Conservation (phyloP, 2,113 vertebrate genomes). For the Lepidothrix coronata region DNA sequence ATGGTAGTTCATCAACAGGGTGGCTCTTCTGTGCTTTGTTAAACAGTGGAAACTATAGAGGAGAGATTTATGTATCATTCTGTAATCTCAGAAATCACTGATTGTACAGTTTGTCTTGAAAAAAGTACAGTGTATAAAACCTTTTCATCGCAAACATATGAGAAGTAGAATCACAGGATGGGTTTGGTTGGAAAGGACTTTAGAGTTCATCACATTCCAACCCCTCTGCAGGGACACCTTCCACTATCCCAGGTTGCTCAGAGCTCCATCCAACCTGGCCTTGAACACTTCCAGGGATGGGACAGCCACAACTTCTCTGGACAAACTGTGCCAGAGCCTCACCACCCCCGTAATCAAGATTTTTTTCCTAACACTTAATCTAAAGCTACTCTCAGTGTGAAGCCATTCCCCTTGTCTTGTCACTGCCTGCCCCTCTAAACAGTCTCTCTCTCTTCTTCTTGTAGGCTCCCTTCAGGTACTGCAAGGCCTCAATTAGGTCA, state of each 20-base stretch:
- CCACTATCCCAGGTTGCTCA: accelerated
- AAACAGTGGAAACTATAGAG: not conserved
- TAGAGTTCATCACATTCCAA: not conserved
- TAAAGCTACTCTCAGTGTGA: not conserved
- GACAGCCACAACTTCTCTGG: not conserved
- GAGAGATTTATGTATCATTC: not conserved
- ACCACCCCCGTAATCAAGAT: accelerated
- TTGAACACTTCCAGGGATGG: not conserved
- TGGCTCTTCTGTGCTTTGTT: not conserved
- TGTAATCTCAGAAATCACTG: not conserved
- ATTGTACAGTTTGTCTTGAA: not conserved
- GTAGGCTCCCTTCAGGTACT: not conserved
- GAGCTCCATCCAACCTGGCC: accelerated
- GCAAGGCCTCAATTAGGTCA: not conserved
- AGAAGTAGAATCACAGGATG: not conserved
- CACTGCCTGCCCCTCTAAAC: not conserved
- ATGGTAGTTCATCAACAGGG: not conserved
- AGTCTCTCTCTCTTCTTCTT: not conserved
- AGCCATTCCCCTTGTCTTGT: not conserved
- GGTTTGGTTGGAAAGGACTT: not conserved
- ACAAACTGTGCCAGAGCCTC: not conserved
- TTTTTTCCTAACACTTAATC: not conserved
- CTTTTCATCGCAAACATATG: not conserved
- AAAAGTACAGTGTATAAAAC: not conserved
- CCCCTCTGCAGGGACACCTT: not conserved